Conservation (phyloP, 37 sponge, comb jelly and placozoan species). For the Axinella damicornis region DNA sequence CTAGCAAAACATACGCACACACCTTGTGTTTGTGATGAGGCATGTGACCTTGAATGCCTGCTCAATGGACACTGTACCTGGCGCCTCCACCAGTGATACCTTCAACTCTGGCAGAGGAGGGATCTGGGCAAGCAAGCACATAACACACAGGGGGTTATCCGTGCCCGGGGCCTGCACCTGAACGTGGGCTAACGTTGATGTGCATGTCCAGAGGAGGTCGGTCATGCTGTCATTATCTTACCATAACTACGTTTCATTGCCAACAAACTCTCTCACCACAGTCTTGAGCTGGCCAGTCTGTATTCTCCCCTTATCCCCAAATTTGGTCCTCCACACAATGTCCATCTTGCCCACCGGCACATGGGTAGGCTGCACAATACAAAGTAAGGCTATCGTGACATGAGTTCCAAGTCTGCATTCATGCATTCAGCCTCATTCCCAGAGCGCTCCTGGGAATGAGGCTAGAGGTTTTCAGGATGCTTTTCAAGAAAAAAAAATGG, state of each 20-base stretch:
- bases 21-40: slow-evolving; percentile 71
- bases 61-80: slow-evolving; percentile 61
- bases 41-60: slow-evolving; percentile 59
- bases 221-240: too few relatives aligned
- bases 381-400: neutral
- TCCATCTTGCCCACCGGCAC: slow-evolving; percentile 85
- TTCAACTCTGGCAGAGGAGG: slow-evolving; percentile 42
- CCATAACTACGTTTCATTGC: too few relatives aligned
- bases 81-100: slow-evolving; percentile 16
- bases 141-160: too few relatives aligned
- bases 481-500: too few relatives aligned
- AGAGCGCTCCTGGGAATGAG: too few relatives aligned
- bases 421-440: too few relatives aligned
- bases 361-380: neutral
- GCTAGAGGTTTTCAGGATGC: too few relatives aligned
- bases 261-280: slow-evolving; percentile 35
- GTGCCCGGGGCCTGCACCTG: too few relatives aligned
- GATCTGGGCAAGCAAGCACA: slow-evolving; percentile 23
- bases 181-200: too few relatives aligned
- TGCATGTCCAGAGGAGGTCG: too few relatives aligned
- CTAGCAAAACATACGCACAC: too few relatives aligned
- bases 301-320: slow-evolving; percentile 89
- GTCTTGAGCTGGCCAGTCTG: slow-evolving; percentile 85
- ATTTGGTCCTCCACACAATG: slow-evolving; percentile 83
- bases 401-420: neutral